Conservation (phyloP, 2,113 vertebrate genomes). For the Stomatorhinus ivindoensis region DNA sequence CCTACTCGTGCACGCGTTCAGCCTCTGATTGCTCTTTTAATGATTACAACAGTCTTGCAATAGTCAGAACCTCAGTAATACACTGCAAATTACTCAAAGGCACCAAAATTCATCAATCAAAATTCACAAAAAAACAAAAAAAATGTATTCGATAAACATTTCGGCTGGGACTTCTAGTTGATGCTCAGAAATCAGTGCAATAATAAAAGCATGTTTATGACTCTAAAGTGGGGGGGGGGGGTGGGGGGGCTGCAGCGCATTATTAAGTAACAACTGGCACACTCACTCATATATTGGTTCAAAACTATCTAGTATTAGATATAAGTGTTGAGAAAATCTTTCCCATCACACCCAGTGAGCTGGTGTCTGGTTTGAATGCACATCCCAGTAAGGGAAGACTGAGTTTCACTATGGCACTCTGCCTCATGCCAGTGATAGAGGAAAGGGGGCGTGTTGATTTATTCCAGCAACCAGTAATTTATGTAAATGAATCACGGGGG, state of each 20-base stretch:
- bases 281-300: not conserved
- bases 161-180: not conserved
- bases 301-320: not conserved
- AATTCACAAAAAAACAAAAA: too few species aligned
- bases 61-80: not conserved
- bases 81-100: not conserved
- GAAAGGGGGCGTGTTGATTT: not conserved
- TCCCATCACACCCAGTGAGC: not conserved
- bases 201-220: not conserved
- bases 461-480: not conserved
- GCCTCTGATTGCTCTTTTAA: not conserved
- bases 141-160: not conserved
- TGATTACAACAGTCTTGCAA: not conserved
- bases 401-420: not conserved
- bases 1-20: not conserved
- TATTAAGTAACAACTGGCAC: not conserved
- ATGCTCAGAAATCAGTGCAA: not conserved
- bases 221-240: not conserved
- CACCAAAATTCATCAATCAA: not conserved
- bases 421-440: not conserved
- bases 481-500: not conserved
- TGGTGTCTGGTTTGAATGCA: not conserved
- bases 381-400: not conserved
- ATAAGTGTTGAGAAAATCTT: not conserved
- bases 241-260: not conserved